Percentiles rank a stretch among this genome's conserved stretches.
Evolutionary conservation across 2,888 invertebrate species (phyloP).

Genomic region (Vanessa cardui): DNA sequence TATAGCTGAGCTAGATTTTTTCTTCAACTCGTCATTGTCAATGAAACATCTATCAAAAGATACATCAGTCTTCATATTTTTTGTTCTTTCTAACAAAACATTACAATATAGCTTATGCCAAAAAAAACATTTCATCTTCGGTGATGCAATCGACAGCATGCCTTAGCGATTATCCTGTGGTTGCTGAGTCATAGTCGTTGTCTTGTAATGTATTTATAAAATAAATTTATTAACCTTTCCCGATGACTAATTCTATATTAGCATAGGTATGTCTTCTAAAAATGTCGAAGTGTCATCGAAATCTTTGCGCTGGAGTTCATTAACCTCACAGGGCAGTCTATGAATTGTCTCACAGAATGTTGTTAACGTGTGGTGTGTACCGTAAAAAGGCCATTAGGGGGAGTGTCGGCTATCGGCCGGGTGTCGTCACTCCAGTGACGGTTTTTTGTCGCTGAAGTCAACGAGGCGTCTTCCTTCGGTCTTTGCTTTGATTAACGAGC

Average conservation of each 20-base stretch:
- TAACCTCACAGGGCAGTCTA: slow-evolving; percentile 44
- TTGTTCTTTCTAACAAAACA: slow-evolving; percentile 39
- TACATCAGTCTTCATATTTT: slow-evolving; percentile 40
- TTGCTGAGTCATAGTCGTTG: slow-evolving; percentile 60
- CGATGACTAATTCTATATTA: slow-evolving; percentile 61
- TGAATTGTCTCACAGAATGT: slow-evolving; percentile 51
- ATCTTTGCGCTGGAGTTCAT: slow-evolving; percentile 43
- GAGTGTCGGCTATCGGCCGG: slow-evolving; percentile 34
- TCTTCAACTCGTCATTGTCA: slow-evolving; percentile 35
- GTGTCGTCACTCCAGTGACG: slow-evolving; percentile 49
- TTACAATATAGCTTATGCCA: slow-evolving; percentile 39
- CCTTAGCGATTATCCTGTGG: slow-evolving; percentile 57
- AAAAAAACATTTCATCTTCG: slow-evolving; percentile 46
- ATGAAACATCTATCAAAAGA: slow-evolving; percentile 38
- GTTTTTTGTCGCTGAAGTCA: slow-evolving; percentile 61
- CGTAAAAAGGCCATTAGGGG: slow-evolving; percentile 50
- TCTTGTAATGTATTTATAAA: slow-evolving; percentile 46
- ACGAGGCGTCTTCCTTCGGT: slow-evolving; percentile 55
- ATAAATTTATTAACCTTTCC: slow-evolving; percentile 62
- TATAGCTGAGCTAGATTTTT: slow-evolving; percentile 22
- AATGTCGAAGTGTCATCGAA: slow-evolving; percentile 18
- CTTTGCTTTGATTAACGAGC: slow-evolving; percentile 68
- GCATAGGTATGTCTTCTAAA: slow-evolving; percentile 48
- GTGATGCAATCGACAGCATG: slow-evolving; percentile 67
- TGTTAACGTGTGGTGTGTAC: slow-evolving; percentile 50